phyloP scores from a whole-genome alignment of 2,888 invertebrate genomes.

The Masnerella sp. region DNA sequence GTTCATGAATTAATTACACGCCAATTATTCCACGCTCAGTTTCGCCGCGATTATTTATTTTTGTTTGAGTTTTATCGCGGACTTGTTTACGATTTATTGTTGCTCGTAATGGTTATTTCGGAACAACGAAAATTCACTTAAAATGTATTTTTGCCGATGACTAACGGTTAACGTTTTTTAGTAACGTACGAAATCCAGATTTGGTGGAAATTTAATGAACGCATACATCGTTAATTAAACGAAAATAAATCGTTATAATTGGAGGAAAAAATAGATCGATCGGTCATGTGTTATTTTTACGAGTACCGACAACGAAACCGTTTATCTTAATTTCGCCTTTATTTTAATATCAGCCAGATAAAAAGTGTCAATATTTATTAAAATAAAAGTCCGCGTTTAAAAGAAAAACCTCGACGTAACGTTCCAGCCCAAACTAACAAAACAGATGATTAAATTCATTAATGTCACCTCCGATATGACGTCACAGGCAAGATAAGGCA shows the following conservation, averaged over 20 bases:
- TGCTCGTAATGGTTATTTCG: too few relatives aligned
- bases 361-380: not conserved
- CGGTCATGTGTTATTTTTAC: not conserved
- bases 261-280: not conserved
- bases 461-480: conserved; percentile 20
- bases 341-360: not conserved
- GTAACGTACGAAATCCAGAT: too few relatives aligned
- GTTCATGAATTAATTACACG: conserved; percentile 22
- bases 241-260: not conserved
- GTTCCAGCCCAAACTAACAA: not conserved
- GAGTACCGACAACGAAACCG: too few relatives aligned
- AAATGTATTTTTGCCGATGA: too few relatives aligned
- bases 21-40: conserved; percentile 2
- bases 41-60: not conserved
- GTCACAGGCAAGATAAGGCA: conserved; percentile 24
- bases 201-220: too few relatives aligned
- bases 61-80: not conserved
- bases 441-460: conserved; percentile 27
- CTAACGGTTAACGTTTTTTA: too few relatives aligned
- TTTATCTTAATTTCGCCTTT: not conserved
- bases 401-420: not conserved
- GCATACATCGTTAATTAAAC: not conserved
- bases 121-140: too few relatives aligned
- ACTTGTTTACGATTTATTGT: too few relatives aligned
- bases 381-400: conserved; percentile 1